Evolutionary conservation across 2,888 invertebrate genomes (phyloP), one percentile per base, ranked within the genome.

Genomic region (Chrysodeixis includens): DNA sequence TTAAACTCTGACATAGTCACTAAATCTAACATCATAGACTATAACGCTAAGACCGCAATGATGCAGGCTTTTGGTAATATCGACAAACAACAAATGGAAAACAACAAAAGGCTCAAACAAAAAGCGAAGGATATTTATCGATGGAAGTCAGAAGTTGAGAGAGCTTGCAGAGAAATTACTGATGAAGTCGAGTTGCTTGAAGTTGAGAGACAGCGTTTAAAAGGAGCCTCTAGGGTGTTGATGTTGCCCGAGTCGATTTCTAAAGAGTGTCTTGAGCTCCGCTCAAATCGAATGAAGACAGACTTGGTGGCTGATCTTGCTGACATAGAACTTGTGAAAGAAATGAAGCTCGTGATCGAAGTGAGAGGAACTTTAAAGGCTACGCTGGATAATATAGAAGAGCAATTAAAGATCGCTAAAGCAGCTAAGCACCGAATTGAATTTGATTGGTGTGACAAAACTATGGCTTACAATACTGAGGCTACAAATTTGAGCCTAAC

Each of bases 401-500:
- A 95, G 40, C 97, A 98, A 88, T 93, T 97, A 83, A 86, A 96
- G 26, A 96, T 97, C 79, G 97, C 98, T 84, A 97, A 97, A 83
- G 96, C 97, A n/a, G 97, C 97, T 0, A 98, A 98, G 86, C 96
- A 97, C 76, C 96, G 97, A 53, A 94, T 98, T 66, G 99, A 99
- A 92, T 97, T 96, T 84, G 98, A 99, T 87, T 98, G 98, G 98
- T 98, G 98, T 82, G 98, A 99, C 86, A 99, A 99, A 92, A 96
- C 96, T 63, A 96, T 97, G 84, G 96, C 98, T 0, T 97, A 97
- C 82, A 96, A 97, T 76, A 96, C 97, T 6, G 98, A 98, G 81
- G 92, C 97, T 0, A 89, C 91, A 0, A 97, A 97, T 86, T 94
- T 97, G 30, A 95, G 96, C 8, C 93, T 98, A 14, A 96, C 96